A percentile compares a stretch with the other conserved stretches of the same genome.
These are phyloP conservation scores for Oxyura jamaicensis DNA, from an alignment of 2,113 vertebrate species.

Conservation along the genomic window DNA sequence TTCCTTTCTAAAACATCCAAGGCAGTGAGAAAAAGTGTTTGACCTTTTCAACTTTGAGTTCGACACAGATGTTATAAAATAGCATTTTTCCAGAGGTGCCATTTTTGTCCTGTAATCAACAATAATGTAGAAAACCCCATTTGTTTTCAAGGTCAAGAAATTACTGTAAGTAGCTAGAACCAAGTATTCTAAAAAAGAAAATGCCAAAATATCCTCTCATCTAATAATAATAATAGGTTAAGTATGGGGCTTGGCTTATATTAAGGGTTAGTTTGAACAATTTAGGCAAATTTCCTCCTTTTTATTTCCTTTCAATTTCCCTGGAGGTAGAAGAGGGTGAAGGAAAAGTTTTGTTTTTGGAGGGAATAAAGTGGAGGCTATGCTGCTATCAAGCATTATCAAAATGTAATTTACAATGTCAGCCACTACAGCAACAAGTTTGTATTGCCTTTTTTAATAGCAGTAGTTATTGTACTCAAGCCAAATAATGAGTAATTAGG, in stretches of 20 bases:
- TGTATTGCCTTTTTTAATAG: constrained; percentile 40
- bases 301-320: background rate
- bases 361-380: constrained; percentile 25
- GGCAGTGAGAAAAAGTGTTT: background rate
- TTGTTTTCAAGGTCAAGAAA: background rate
- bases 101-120: background rate
- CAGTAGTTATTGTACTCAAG: constrained; percentile 27
- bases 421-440: constrained; percentile 40
- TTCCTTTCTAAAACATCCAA: background rate
- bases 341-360: constrained; percentile 13
- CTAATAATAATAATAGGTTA: background rate
- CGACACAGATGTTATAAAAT: background rate
- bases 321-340: background rate
- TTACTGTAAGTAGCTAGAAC: background rate
- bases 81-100: background rate
- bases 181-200: background rate
- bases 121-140: background rate
- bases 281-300: constrained; percentile 11
- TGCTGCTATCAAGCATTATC: constrained; percentile 12
- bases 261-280: background rate
- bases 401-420: constrained; percentile 39
- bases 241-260: background rate
- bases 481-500: constrained; percentile 54
- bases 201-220: background rate
- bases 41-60: background rate